phyloP scores from a whole-genome alignment of 2,888 invertebrate genomes.

The Sisyra terminalis region DNA sequence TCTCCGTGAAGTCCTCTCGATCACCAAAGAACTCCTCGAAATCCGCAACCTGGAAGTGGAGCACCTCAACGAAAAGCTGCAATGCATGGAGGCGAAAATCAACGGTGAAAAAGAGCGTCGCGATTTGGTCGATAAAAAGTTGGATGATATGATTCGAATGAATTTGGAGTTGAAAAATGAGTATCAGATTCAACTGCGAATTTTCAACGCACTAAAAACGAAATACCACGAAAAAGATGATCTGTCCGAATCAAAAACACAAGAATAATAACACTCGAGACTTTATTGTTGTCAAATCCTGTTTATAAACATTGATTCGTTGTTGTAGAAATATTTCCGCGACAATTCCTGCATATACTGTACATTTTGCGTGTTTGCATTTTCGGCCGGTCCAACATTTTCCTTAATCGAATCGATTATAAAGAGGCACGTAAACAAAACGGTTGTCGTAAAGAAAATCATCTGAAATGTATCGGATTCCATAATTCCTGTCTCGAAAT shows the following conservation, averaged over 20 bases:
- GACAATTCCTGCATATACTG: background rate
- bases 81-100: conserved; percentile 50
- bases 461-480: conserved; percentile 1
- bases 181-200: conserved; percentile 57
- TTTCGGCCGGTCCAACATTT: background rate
- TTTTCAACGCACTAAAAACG: conserved; percentile 40
- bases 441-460: conserved; percentile 1
- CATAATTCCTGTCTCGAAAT: background rate
- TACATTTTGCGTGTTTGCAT: too few species aligned
- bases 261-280: conserved; percentile 1
- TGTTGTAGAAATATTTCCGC: background rate
- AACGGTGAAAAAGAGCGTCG: conserved; percentile 57
- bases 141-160: conserved; percentile 51
- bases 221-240: conserved; percentile 22
- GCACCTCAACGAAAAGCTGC: conserved; percentile 54
- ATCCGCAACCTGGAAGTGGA: conserved; percentile 65
- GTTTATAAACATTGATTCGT: background rate
- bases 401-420: background rate
- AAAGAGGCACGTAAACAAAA: conserved; percentile 2
- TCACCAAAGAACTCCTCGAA: conserved; percentile 64
- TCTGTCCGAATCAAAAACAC: background rate
- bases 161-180: conserved; percentile 62
- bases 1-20: conserved; percentile 63
- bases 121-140: conserved; percentile 46
- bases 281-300: too few species aligned